A percentile compares a stretch with the other conserved stretches of the same genome.
These are phyloP conservation scores for Rousettus madagascariensis DNA, from an alignment of 2,797 vertebrate species.

Conservation along the genomic window DNA sequence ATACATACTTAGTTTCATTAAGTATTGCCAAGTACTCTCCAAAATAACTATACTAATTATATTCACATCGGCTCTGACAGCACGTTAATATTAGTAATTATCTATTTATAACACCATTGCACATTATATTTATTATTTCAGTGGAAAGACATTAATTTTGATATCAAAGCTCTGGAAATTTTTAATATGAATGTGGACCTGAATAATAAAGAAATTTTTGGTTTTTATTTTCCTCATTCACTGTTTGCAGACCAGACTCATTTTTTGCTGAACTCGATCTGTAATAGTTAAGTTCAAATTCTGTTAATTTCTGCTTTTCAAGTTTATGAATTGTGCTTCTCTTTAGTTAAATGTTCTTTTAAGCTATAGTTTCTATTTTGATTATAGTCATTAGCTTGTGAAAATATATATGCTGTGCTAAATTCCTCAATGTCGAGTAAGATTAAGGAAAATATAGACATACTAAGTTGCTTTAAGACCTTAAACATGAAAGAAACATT, in stretches of 20 bases:
- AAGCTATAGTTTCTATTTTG: background rate
- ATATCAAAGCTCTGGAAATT: background rate
- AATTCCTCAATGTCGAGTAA: background rate
- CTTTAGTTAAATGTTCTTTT: background rate
- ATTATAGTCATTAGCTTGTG: background rate
- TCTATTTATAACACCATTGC: background rate
- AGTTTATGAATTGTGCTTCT: background rate
- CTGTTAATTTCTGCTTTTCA: background rate
- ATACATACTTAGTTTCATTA: background rate
- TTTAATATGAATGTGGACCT: background rate
- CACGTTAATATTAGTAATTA: conserved; percentile 49
- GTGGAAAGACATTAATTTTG: conserved; percentile 30
- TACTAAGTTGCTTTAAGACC: background rate
- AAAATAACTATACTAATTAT: background rate
- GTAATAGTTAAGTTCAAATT: background rate
- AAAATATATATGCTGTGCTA: background rate
- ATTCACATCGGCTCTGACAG: background rate
- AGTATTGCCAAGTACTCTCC: background rate
- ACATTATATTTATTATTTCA: conserved; percentile 39
- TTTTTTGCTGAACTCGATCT: background rate
- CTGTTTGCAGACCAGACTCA: background rate
- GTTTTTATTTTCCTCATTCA: background rate
- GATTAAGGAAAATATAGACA: background rate
- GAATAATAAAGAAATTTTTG: background rate
- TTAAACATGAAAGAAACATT: background rate